Conservation (phyloP, 1,140 invertebrate species). For the Conus ventricosus region DNA sequence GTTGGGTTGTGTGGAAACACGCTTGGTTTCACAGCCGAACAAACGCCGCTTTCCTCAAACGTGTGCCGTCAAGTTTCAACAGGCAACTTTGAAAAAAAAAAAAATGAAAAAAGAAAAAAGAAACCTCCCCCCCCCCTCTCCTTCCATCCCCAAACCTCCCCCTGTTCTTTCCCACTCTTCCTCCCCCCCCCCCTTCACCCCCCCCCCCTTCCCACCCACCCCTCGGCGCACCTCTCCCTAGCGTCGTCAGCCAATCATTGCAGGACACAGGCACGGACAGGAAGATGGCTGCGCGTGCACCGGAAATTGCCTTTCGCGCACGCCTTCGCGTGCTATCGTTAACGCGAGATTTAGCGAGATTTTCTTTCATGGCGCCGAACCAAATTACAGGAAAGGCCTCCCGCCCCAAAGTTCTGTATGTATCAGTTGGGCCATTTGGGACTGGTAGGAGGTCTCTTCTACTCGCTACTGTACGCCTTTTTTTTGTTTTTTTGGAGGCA, state of each 20-base stretch:
- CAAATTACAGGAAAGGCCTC: constrained; percentile 34
- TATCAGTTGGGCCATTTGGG: constrained; percentile 31
- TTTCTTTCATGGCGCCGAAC: constrained; percentile 23
- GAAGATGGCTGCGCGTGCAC: constrained; percentile 13
- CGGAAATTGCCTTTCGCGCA: constrained; percentile 31
- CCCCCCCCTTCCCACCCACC: background rate
- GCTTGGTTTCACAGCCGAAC: constrained; percentile 3
- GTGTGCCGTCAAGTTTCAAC: no score
- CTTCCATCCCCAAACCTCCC: no score
- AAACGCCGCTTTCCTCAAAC: background rate
- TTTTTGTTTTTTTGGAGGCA: background rate
- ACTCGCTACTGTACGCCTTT: constrained; percentile 1
- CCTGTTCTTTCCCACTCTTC: no score
- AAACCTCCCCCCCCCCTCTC: background rate
- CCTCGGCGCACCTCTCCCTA: background rate
- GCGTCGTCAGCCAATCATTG: background rate
- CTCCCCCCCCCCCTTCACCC: background rate
- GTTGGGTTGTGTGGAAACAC: background rate
- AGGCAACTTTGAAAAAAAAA: no score
- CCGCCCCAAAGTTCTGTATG: background rate
- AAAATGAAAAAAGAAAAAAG: background rate
- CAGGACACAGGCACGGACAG: background rate
- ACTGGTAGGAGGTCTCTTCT: constrained; percentile 28
- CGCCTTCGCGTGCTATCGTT: constrained; percentile 32
- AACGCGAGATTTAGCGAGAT: constrained; percentile 38